These are phyloP conservation scores for Orthonevra nobilis DNA, from an alignment of 2,888 invertebrate genomes.

Conservation along the genomic window DNA sequence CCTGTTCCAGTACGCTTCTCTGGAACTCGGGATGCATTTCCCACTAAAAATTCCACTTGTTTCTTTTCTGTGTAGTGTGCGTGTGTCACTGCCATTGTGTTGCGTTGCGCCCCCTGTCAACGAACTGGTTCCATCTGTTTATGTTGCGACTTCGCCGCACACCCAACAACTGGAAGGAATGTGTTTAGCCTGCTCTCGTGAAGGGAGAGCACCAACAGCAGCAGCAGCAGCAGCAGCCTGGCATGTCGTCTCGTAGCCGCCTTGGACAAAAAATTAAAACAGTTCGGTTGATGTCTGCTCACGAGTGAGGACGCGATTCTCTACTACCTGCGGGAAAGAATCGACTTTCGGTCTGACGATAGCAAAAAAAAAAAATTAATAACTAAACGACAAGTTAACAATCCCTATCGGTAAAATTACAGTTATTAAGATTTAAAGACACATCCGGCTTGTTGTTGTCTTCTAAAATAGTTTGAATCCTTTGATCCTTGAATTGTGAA, in stretches of 20 bases:
- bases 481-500: neutral
- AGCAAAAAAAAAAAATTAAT: conserved; percentile 18
- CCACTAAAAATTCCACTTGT: too few species aligned
- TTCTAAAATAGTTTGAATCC: neutral
- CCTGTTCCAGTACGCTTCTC: too few species aligned
- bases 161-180: neutral
- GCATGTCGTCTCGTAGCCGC: too few species aligned
- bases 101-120: too few species aligned
- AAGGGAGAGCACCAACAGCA: too few species aligned
- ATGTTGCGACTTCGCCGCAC: too few species aligned
- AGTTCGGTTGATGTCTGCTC: conserved; percentile 66
- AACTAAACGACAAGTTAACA: neutral
- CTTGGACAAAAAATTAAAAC: conserved; percentile 58
- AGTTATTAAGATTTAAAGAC: neutral
- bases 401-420: conserved; percentile 15
- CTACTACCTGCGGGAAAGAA: conserved; percentile 25
- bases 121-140: too few species aligned
- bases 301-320: conserved; percentile 59
- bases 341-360: conserved; percentile 41
- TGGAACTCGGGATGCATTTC: too few species aligned
- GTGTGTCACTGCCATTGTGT: too few species aligned
- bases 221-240: too few species aligned
- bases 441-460: conserved; percentile 22
- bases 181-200: too few species aligned
- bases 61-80: too few species aligned